A percentile compares a stretch with the other conserved stretches of the same genome.
Evolutionary conservation across 2,888 invertebrate species (phyloP).

Genomic region (Phasia obesa): DNA sequence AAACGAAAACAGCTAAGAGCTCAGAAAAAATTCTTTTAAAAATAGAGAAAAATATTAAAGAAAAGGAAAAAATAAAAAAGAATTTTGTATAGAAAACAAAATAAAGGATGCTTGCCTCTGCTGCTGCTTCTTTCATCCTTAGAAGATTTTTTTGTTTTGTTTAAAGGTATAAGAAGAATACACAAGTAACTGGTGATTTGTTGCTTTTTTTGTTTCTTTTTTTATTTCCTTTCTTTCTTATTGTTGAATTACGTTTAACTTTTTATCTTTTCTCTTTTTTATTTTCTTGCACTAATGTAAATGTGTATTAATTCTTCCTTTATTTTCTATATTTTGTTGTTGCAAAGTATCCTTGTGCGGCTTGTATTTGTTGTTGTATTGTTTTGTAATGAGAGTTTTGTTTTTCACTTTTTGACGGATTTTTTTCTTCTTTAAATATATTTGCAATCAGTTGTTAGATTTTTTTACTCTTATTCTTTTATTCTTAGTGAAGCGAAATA

Average conservation of each 20-base stretch:
- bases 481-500: slow-evolving; percentile 6
- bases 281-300: slow-evolving; percentile 16
- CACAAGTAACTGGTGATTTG: slow-evolving; percentile 53
- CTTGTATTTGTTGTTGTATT: slow-evolving; percentile 40
- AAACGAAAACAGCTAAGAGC: slow-evolving; percentile 5
- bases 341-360: slow-evolving; percentile 53
- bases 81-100: slow-evolving; percentile 28
- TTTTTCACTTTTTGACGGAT: not conserved
- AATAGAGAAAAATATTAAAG: not conserved
- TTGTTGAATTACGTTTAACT: slow-evolving; percentile 43
- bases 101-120: slow-evolving; percentile 25
- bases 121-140: slow-evolving; percentile 18
- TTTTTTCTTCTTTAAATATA: slow-evolving; percentile 35
- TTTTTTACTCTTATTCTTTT: slow-evolving; percentile 1
- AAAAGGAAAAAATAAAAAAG: not conserved
- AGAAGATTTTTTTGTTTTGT: not conserved
- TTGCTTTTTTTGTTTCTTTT: slow-evolving; percentile 32
- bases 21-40: slow-evolving; percentile 19
- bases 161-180: slow-evolving; percentile 5
- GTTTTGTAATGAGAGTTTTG: slow-evolving; percentile 49
- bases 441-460: slow-evolving; percentile 42
- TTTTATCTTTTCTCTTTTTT: slow-evolving; percentile 17
- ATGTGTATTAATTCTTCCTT: slow-evolving; percentile 19
- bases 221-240: not conserved
- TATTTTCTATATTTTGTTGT: slow-evolving; percentile 23